These are phyloP conservation scores for Orbicella faveolata DNA, from an alignment of 64 coral and sea anemone genomes.

Conservation along the genomic window DNA sequence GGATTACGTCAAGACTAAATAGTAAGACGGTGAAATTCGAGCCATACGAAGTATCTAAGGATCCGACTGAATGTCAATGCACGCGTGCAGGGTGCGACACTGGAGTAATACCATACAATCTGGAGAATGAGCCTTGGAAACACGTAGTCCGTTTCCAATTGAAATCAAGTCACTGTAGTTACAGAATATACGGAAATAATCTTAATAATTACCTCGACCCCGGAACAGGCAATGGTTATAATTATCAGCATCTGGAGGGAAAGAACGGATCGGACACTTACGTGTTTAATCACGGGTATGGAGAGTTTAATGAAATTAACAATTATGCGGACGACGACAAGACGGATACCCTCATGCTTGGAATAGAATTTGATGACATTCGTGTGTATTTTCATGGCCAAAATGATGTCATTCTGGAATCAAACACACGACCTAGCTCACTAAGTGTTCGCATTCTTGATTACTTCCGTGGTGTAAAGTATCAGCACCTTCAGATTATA, in stretches of 20 bases:
- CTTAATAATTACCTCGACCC: constrained; percentile 61
- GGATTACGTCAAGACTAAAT: constrained; percentile 22
- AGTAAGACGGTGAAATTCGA: constrained; percentile 5
- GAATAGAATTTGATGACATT: constrained; percentile 47
- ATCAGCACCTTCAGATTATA: constrained; percentile 40
- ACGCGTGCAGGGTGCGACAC: not conserved
- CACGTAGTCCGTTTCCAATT: constrained; percentile 39
- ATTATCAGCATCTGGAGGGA: constrained; percentile 39
- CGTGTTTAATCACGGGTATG: constrained; percentile 39
- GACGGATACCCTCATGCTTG: constrained; percentile 27
- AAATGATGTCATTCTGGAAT: constrained; percentile 36
- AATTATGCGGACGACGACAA: constrained; percentile 32
- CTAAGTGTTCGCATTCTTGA: constrained; percentile 15
- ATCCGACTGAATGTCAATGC: constrained; percentile 37
- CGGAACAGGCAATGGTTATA: constrained; percentile 44
- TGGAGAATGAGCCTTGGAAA: constrained; percentile 12
- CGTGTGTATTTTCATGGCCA: constrained; percentile 17
- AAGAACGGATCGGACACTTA: constrained; percentile 51
- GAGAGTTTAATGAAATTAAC: constrained; percentile 63
- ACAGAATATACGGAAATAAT: constrained; percentile 41
- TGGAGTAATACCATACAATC: not conserved
- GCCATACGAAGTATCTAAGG: constrained; percentile 39
- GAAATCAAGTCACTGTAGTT: constrained; percentile 52
- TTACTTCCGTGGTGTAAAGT: not conserved
- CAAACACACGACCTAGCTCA: constrained; percentile 8